These are phyloP conservation scores for Zootermopsis nevadensis DNA, from an alignment of 2,888 invertebrate species.

Conservation along the genomic window DNA sequence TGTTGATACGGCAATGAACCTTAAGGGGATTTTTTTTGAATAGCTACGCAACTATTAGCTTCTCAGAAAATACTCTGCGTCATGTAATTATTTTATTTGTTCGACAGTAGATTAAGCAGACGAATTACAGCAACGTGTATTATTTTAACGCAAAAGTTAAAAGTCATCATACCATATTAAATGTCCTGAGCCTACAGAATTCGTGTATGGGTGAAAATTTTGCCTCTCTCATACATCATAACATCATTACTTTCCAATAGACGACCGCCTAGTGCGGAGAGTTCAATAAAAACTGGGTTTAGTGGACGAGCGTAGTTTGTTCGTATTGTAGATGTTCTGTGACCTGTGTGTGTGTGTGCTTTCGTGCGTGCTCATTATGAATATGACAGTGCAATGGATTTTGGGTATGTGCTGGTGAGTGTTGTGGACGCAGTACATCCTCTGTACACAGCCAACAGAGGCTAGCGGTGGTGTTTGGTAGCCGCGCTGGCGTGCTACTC, in stretches of 20 bases:
- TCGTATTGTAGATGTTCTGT: not conserved
- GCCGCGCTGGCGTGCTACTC: not conserved
- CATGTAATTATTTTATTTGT: no score
- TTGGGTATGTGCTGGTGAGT: not conserved
- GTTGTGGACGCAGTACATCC: not conserved
- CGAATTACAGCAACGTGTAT: no score
- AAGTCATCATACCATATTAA: no score
- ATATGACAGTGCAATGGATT: not conserved
- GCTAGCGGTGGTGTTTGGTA: not conserved
- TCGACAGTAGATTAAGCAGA: no score
- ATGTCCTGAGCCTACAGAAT: no score
- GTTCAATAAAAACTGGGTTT: constrained; percentile 1
- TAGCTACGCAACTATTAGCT: no score
- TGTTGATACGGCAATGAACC: no score
- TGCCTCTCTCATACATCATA: not conserved
- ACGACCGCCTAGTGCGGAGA: not conserved
- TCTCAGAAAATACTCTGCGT: no score
- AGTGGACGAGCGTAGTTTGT: not conserved
- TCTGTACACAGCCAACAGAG: not conserved
- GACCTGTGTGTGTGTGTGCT: not conserved
- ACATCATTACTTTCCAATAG: not conserved
- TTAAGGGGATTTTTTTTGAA: no score
- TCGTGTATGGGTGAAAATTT: not conserved
- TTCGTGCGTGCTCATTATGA: no score
- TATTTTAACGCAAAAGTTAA: no score